Evolutionary conservation across 2,797 vertebrate genomes (phyloP).

Genomic region (Cottoperca gobio): DNA sequence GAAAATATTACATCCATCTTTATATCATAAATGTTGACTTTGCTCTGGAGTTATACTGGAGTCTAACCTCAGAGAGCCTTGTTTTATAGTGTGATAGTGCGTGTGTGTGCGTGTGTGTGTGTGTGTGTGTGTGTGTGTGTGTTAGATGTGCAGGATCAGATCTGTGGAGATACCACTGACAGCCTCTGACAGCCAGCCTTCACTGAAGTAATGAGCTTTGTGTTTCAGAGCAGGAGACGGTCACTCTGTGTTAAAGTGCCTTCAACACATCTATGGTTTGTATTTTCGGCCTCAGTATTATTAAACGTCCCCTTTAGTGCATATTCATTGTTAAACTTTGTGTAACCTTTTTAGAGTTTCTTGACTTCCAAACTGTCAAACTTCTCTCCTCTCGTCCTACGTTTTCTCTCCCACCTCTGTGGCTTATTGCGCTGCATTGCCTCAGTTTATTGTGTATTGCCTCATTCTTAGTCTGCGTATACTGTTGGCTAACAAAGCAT

Average conservation of each 20-base stretch:
- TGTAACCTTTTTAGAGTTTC: slow-evolving; percentile 10
- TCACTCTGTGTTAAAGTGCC: not conserved
- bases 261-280: not conserved
- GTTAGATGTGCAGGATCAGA: slow-evolving; percentile 11
- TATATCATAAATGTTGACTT: too few species aligned
- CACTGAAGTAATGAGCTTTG: slow-evolving; percentile 26
- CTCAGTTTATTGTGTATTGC: slow-evolving; percentile 8
- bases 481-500: not conserved
- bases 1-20: too few species aligned
- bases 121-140: too few species aligned
- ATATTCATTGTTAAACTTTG: slow-evolving; percentile 18
- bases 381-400: not conserved
- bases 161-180: slow-evolving; percentile 20
- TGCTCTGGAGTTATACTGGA: too few species aligned
- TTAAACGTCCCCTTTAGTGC: slow-evolving; percentile 9
- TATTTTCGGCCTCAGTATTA: slow-evolving; percentile 1
- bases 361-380: slow-evolving; percentile 5
- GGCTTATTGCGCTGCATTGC: slow-evolving; percentile 9
- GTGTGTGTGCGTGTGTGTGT: too few species aligned
- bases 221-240: not conserved
- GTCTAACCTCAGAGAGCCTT: not conserved
- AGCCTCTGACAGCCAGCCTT: slow-evolving; percentile 11
- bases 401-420: not conserved
- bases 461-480: slow-evolving; percentile 14
- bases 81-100: not conserved